Percentiles rank a stretch among this genome's conserved stretches.
Evolutionary conservation across 1,140 invertebrate genomes (phyloP).

Genomic region (Mya arenaria): DNA sequence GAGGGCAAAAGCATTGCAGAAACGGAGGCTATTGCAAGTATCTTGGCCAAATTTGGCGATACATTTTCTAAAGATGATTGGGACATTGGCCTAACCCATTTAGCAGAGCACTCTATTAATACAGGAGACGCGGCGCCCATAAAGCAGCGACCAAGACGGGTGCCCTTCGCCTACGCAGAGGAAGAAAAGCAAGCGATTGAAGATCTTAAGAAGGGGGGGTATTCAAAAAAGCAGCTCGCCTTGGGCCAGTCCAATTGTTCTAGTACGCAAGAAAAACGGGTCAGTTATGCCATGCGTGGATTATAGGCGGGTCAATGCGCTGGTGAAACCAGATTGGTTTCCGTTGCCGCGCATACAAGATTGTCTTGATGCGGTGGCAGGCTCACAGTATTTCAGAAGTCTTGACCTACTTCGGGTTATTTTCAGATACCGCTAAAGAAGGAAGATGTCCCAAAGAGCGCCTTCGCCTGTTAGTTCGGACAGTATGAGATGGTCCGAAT

Average conservation of each 20-base stretch:
- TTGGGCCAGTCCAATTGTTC: constrained; percentile 2
- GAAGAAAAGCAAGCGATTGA: neutral
- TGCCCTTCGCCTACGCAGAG: neutral
- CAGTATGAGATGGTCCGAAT: neutral
- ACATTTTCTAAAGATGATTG: neutral
- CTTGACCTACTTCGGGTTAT: constrained; percentile 49
- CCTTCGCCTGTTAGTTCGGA: constrained; percentile 10
- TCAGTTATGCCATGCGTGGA: neutral
- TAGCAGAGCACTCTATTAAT: constrained; percentile 4
- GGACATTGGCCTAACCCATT: neutral
- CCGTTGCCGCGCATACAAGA: neutral
- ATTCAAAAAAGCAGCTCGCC: neutral
- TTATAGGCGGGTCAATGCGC: neutral
- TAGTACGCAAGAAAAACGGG: constrained; percentile 18
- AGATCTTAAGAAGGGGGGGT: neutral
- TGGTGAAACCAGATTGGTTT: neutral
- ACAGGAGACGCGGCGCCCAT: constrained; percentile 7
- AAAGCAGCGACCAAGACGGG: neutral
- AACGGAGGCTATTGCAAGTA: neutral
- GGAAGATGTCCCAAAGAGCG: constrained; percentile 74
- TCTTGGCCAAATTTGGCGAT: neutral
- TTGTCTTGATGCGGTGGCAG: constrained; percentile 12
- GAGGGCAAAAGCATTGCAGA: no score
- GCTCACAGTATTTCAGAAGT: neutral
- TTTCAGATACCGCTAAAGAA: constrained; percentile 77